These are phyloP conservation scores for Apamea epomidion DNA, from an alignment of 2,888 invertebrate genomes.

Conservation along the genomic window DNA sequence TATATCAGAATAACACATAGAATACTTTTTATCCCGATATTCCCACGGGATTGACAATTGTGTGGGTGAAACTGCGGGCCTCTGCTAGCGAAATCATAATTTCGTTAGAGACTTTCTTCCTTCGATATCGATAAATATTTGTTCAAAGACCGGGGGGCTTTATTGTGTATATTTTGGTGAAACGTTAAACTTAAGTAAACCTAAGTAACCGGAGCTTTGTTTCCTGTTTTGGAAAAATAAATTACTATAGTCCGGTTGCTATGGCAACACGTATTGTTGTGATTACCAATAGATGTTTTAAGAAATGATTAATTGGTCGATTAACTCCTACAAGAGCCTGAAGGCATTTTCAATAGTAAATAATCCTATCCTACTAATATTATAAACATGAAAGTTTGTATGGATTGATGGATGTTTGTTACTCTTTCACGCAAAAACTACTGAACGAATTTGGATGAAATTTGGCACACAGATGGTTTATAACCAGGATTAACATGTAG, in stretches of 20 bases:
- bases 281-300: slow-evolving; percentile 4
- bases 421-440: too few species aligned
- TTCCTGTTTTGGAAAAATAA: slow-evolving; percentile 34
- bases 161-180: slow-evolving; percentile 50
- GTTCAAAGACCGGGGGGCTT: slow-evolving; percentile 33
- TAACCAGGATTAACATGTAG: too few species aligned
- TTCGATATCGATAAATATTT: slow-evolving; percentile 57
- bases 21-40: too few species aligned
- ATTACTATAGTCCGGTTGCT: slow-evolving; percentile 15
- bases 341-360: neutral
- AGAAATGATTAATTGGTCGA: slow-evolving; percentile 14
- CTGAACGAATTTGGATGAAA: too few species aligned
- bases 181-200: slow-evolving; percentile 52
- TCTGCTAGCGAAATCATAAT: slow-evolving; percentile 22
- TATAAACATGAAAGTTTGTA: too few species aligned
- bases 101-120: slow-evolving; percentile 25
- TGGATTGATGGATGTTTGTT: too few species aligned
- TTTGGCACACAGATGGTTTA: too few species aligned
- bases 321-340: slow-evolving; percentile 1
- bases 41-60: too few species aligned
- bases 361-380: too few species aligned
- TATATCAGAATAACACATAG: too few species aligned
- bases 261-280: slow-evolving; percentile 15
- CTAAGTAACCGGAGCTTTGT: slow-evolving; percentile 35
- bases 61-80: too few species aligned